Percentiles rank a stretch among this genome's conserved stretches.
Conservation (phyloP, 2,113 vertebrate genomes). For the Caranx ignobilis region DNA sequence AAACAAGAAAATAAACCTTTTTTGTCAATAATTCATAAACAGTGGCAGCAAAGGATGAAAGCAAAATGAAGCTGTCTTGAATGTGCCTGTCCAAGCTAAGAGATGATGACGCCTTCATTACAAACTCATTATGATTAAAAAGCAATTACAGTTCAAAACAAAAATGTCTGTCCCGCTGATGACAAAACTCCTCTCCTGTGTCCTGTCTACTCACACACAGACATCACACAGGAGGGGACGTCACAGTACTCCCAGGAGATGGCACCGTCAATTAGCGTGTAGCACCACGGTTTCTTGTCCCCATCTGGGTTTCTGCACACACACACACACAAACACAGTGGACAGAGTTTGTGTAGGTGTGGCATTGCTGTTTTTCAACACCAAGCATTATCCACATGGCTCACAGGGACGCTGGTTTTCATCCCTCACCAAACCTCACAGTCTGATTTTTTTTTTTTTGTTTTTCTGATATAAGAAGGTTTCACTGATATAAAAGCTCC, state of each 20-base stretch:
- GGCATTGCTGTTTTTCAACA: constrained; percentile 3
- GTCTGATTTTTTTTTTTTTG: background rate
- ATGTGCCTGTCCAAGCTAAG: background rate
- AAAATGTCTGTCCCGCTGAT: background rate
- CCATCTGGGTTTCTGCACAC: constrained; percentile 90
- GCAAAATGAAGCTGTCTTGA: background rate
- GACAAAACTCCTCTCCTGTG: background rate
- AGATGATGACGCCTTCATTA: background rate
- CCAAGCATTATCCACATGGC: constrained; percentile 7
- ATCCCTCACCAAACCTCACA: background rate
- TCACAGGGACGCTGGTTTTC: background rate
- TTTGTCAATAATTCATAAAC: background rate
- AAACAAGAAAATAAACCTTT: background rate
- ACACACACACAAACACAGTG: constrained; percentile 60
- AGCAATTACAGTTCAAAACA: too few species aligned
- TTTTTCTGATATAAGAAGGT: background rate
- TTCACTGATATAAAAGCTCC: constrained; percentile 9
- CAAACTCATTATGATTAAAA: background rate
- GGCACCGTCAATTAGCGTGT: constrained; percentile 83
- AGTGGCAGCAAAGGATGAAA: background rate
- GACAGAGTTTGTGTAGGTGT: constrained; percentile 56
- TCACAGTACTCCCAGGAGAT: constrained; percentile 94
- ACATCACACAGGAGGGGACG: constrained; percentile 81
- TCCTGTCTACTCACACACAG: constrained; percentile 71
- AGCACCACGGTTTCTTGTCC: constrained; percentile 94